These are phyloP conservation scores for Pogonomyrmex californicus DNA, from an alignment of 1,140 invertebrate genomes.

Conservation along the genomic window DNA sequence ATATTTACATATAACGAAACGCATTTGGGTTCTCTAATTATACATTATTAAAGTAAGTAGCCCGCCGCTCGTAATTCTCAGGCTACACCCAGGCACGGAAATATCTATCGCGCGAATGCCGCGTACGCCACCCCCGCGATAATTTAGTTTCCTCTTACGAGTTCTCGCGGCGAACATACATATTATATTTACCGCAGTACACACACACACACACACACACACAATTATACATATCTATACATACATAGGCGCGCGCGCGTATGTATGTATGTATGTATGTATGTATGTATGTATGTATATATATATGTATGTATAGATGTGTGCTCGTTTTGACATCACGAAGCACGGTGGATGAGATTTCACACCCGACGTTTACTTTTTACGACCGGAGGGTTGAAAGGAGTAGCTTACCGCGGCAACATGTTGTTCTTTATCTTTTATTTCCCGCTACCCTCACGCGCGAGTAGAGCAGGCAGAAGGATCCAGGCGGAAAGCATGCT, in stretches of 20 bases:
- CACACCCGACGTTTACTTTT: conserved; percentile 64
- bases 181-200: conserved; percentile 41
- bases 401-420: conserved; percentile 64
- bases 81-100: conserved; percentile 3
- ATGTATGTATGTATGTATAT: too few species aligned
- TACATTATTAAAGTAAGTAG: conserved; percentile 63
- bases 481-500: conserved; percentile 45
- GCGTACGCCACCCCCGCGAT: conserved; percentile 12
- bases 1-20: conserved; percentile 62
- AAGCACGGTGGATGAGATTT: conserved; percentile 55
- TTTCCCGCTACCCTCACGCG: conserved; percentile 28
- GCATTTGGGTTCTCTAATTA: conserved; percentile 61
- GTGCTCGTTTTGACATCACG: conserved; percentile 31
- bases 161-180: conserved; percentile 13
- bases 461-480: conserved; percentile 43
- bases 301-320: background rate
- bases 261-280: too few species aligned
- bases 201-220: too few species aligned
- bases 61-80: conserved; percentile 46
- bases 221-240: too few species aligned
- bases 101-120: conserved; percentile 51
- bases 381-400: conserved; percentile 49
- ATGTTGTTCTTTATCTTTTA: conserved; percentile 61
- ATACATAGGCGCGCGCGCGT: too few species aligned
- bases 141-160: conserved; percentile 50